Evolutionary conservation across 1,140 invertebrate species (phyloP), one percentile per base, ranked within the genome.

Genomic region (Zaprionus tsacasi): DNA sequence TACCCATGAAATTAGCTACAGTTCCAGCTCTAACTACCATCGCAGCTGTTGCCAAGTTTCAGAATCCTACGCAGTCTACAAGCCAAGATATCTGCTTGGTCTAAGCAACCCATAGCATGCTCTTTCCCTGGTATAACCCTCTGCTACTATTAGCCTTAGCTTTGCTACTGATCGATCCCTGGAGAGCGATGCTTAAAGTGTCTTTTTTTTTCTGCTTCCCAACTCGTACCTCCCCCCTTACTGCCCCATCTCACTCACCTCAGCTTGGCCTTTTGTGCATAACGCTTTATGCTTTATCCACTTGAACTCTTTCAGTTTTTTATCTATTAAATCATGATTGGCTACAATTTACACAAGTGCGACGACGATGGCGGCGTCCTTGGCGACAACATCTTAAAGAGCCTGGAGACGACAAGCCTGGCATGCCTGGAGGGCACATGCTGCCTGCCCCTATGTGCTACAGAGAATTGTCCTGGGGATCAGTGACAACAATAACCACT

Each of bases 271-370:
- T 77, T 77, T 79, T 88, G 80, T 68, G 61, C 85, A 80, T 63
- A 78, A 87, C 83, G 85, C 81, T 89, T 88, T 88, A 83, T 88
- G 83, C 85, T 69, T 88, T 89, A 89, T 88, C 83, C 85, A 88
- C 83, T 88, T 88, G 83, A 88, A 87, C 82, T 87, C 82, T 88
- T 82, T 82, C 82, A 76, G 76, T 81, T 86, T 68, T 88, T 81
- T 89, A 88, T 88, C 83, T 88, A 88, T 88, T 88, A 88, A 88
- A 88, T 88, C 83, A 88, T 88, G 83, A 88, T 88, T 88, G 85
- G 85, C 83, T 83, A 88, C 82, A 88, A 87, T 85, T 89, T 81
- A 83, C 81, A 88, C 81, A 88, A 88, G 74, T 88, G 81, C 40
- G 78, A 71, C 69, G n/a, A n/a, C n/a, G n/a, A n/a, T n/a, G 58